Base-by-base conservation (phyloP, 2,113 vertebrate genomes). In the Rhagologus leucostigma region DNA sequence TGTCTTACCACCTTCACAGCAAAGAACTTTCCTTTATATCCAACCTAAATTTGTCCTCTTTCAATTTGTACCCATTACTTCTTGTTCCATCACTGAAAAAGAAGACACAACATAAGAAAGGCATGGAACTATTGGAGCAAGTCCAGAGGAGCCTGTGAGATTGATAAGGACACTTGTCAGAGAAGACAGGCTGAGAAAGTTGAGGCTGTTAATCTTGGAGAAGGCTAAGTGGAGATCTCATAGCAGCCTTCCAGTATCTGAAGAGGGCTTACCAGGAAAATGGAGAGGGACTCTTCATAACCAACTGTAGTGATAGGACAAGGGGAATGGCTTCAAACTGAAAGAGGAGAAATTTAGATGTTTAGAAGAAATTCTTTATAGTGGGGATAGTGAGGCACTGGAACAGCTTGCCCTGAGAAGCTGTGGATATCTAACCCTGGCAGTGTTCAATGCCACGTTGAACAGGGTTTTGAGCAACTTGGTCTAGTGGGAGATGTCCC, bases 371-470 rank as follows among this genome's bases (percentile, higher is more conserved):
- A 56, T 74, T 55, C n/a, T 33, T 29, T 64, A 15, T 7, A 19
- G 19, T 29, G 29, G 14, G 15, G 4, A 15, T 23, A 10, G 4
- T 23, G 41, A 49, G 50, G 20, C 8, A 24, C 16, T 1, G 1
- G 29, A 64, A 22, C 15, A n/a, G 18, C 18, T 39, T 74, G 18
- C 18, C 30, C 18, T 4, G 20, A 42, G 20, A 50, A n/a, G 23
- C 7, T 46, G 11, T 64, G 57, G 39, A 12, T 23, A 7, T 30
- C 19, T 42, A 64, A 2, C 6, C 18, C 17, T 64, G 41, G 9
- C 49, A 55, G 10, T 23, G 23, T 24, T 47, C 69, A 74, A 4
- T n/a, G 23, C 3, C 12, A 23, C 0, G 0, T 3, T 64, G 41
- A 74, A 29, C 11, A 9, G 9, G 11, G 18, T 18, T 55, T 73